Conservation (phyloP, 1,140 invertebrate species). For the Varroa destructor region DNA sequence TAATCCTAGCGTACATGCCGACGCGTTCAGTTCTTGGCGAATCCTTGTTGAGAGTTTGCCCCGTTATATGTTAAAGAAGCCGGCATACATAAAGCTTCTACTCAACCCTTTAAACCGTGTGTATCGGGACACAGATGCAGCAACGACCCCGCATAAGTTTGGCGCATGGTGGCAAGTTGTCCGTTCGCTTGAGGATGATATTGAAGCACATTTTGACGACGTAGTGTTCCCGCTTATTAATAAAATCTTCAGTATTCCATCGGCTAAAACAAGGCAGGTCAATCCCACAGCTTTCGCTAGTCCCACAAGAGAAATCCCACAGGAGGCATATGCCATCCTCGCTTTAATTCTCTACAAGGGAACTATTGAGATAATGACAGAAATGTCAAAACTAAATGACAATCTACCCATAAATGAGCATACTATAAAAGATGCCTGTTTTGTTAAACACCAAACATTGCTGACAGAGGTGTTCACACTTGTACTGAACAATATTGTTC, state of each 20-base stretch:
- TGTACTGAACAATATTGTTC: slow-evolving; percentile 4
- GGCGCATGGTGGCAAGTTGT: slow-evolving; percentile 15
- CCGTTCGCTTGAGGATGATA: slow-evolving; percentile 1
- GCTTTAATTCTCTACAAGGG: background rate
- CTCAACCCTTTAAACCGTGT: slow-evolving; percentile 17
- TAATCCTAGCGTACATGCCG: background rate
- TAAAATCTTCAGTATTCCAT: background rate
- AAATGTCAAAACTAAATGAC: background rate
- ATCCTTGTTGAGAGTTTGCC: slow-evolving; percentile 17
- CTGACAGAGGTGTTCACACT: background rate
- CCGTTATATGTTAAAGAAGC: background rate
- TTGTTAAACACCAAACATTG: background rate
- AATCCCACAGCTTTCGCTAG: slow-evolving; percentile 24
- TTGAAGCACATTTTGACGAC: background rate
- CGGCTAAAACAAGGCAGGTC: slow-evolving; percentile 6
- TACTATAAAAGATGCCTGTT: background rate
- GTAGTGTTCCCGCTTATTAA: slow-evolving; percentile 2
- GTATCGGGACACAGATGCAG: slow-evolving; percentile 14
- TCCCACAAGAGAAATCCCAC: slow-evolving; percentile 9
- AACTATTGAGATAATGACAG: background rate
- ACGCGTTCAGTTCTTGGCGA: slow-evolving; percentile 12
- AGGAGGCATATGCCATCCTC: slow-evolving; percentile 14
- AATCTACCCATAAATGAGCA: slow-evolving; percentile 6
- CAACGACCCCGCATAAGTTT: slow-evolving; percentile 1
- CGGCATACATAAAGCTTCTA: slow-evolving; percentile 4